A percentile compares a stretch with the other conserved stretches of the same genome.
phyloP scores from a whole-genome alignment of 2,797 vertebrate species.

The Acrossocheilus wenchowensis region DNA sequence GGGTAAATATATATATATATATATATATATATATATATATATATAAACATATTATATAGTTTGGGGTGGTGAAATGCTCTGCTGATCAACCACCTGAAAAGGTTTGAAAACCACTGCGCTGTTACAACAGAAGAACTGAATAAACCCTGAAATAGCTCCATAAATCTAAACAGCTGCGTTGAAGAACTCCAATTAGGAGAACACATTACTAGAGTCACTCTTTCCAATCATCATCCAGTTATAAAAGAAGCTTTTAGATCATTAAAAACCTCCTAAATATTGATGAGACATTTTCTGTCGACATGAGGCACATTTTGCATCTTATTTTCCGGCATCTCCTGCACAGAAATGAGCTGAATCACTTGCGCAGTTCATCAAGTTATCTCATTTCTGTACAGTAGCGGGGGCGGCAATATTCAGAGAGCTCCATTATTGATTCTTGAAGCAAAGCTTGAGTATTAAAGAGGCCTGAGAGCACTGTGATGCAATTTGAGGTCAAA shows the following conservation, averaged over 20 bases:
- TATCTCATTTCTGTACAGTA: constrained; percentile 26
- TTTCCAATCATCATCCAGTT: constrained; percentile 14
- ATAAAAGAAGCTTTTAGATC: constrained; percentile 31
- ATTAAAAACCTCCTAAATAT: constrained; percentile 43
- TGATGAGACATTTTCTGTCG: constrained; percentile 31
- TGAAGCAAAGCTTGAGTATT: constrained; percentile 44
- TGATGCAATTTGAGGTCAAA: constrained; percentile 74
- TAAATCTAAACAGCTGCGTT: not conserved
- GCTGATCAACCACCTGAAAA: not conserved
- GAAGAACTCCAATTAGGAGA: constrained; percentile 21
- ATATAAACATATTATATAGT: not conserved
- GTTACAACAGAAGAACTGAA: constrained; percentile 1
- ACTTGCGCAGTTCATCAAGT: not conserved
- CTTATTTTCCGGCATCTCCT: constrained; percentile 11
- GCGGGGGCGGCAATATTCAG: constrained; percentile 37
- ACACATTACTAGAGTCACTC: constrained; percentile 1
- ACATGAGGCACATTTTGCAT: not conserved
- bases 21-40: not conserved
- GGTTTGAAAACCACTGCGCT: not conserved
- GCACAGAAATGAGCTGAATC: constrained; percentile 41
- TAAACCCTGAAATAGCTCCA: constrained; percentile 3
- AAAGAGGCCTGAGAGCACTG: constrained; percentile 59
- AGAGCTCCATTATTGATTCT: constrained; percentile 49
- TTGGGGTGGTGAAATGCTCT: not conserved
- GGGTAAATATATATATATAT: not conserved